Base-by-base conservation (phyloP, 2,888 invertebrate species). In the Meiosimyza decipiens region DNA sequence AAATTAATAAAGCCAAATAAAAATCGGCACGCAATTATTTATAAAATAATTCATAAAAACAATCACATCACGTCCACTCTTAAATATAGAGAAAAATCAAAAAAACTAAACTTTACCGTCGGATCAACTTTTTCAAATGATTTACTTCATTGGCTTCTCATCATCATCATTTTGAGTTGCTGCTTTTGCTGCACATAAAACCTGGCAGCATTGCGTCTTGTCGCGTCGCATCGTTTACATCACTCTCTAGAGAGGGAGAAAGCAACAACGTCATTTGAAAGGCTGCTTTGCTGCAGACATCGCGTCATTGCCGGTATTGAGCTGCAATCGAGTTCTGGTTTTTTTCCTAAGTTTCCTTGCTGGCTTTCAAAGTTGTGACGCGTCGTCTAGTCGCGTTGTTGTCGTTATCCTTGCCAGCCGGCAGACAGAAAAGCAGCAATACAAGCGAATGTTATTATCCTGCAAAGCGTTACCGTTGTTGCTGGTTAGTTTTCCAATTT, bases 291-390 rank as follows among this genome's bases (percentile, higher is more conserved):
- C 15, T 16, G 59, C 12, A n/a, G 16, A n/a, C 49, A 60, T n/a
- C n/a, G 12, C 47, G 33, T 47, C 62, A 40, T n/a, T n/a, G 40
- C 13, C 33, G 69, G 62, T 81, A 81, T 81, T 81, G 81, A 81
- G 76, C 78, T 79, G 78, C 80, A 79, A 81, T 81, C 77, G 80
- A 78, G 78, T 68, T 74, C 59, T 16, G 67, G 62, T 40, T n/a
- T 68, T n/a, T 57, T 33, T 16, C 16, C 7, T 13, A 73, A 69
- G 73, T 51, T 60, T 18, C 40, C 11, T 71, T 66, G 74, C 55
- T 22, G 55, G 3, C 76, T 66, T 67, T 57, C 28, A 9, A 28
- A 12, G 22, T 28, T 57, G 6, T 51, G 64, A 28, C 64, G 50
- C 64, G 64, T 64, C 64, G 64, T 64, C 64, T 64, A 28, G 64